These are phyloP conservation scores for Pelvicachromis taeniatus DNA, from an alignment of 2,113 vertebrate genomes.

Conservation along the genomic window DNA sequence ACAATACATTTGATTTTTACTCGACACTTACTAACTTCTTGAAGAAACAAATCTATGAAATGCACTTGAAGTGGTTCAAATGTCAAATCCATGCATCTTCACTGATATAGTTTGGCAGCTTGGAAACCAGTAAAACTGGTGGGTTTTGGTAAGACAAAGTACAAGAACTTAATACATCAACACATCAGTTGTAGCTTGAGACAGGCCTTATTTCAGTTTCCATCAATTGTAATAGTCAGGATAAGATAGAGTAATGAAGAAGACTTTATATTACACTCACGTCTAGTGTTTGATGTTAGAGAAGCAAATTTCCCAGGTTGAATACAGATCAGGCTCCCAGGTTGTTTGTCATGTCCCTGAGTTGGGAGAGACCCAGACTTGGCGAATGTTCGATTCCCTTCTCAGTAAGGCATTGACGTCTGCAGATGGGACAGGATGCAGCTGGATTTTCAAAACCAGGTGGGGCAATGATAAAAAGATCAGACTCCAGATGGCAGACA, in stretches of 20 bases:
- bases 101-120: not conserved
- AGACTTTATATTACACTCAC: not conserved
- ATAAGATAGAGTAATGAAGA: not conserved
- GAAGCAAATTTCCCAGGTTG: not conserved
- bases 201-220: not conserved
- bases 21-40: not conserved
- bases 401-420: not conserved
- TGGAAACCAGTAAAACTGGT: not conserved
- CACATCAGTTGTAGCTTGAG: not conserved
- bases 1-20: not conserved
- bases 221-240: not conserved
- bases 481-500: slow-evolving; percentile 57
- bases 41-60: not conserved
- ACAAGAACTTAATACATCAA: not conserved
- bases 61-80: not conserved
- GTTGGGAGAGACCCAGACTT: not conserved
- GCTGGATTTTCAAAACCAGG: slow-evolving; percentile 36
- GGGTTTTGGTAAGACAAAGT: not conserved
- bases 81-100: not conserved
- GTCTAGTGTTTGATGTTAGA: not conserved
- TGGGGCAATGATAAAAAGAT: slow-evolving; percentile 43
- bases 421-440: slow-evolving; percentile 18
- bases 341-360: not conserved
- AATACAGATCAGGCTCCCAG: not conserved
- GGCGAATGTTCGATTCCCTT: not conserved